Percentiles rank a stretch among this genome's conserved stretches.
Conservation (phyloP, 2,113 vertebrate genomes). For the Atrichornis clamosus region DNA sequence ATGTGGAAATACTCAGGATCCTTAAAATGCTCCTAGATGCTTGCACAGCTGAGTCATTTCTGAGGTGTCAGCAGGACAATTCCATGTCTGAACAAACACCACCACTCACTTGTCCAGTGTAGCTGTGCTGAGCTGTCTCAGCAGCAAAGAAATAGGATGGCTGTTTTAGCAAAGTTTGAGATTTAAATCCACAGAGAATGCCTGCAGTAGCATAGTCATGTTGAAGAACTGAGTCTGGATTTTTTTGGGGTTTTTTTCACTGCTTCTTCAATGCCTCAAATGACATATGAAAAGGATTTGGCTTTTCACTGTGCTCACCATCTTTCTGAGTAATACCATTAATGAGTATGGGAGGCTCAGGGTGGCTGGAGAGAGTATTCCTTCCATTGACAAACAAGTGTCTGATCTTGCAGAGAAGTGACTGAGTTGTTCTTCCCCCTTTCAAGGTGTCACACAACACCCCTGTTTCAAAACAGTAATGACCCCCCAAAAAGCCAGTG, state of each 20-base stretch:
- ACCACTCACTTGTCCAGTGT: rapidly evolving
- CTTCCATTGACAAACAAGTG: background rate
- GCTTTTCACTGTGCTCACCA: background rate
- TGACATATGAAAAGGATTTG: background rate
- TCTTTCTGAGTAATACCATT: background rate
- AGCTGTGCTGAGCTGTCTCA: background rate
- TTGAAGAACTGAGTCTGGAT: background rate
- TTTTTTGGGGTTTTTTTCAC: background rate
- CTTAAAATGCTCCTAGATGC: background rate
- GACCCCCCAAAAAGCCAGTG: background rate
- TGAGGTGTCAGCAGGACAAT: background rate
- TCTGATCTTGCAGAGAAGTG: background rate
- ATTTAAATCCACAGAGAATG: background rate
- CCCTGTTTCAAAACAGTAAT: background rate
- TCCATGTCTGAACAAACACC: background rate
- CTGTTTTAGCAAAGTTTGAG: background rate
- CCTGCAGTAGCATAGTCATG: background rate
- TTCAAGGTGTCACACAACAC: background rate
- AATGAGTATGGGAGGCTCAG: background rate
- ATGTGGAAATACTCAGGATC: background rate
- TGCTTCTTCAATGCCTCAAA: background rate
- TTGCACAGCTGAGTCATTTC: background rate
- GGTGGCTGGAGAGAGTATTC: background rate
- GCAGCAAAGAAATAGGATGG: background rate
- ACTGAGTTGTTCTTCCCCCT: background rate